phyloP scores from a whole-genome alignment of 2,113 vertebrate genomes.

The Tachuris rubrigastra region DNA sequence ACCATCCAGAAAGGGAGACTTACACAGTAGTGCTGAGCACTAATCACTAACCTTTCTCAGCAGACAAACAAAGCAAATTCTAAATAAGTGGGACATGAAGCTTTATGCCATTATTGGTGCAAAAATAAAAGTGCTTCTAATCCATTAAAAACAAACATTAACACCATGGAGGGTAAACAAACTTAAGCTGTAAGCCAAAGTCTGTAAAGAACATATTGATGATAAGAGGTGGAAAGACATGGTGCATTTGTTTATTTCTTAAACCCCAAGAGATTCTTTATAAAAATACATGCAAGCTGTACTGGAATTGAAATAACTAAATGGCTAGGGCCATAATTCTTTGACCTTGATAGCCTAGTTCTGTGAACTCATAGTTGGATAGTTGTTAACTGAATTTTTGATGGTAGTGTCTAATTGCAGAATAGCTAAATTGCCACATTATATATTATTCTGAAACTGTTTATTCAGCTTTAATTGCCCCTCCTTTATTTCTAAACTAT shows the following conservation, averaged over 20 bases:
- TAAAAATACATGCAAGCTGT: neutral
- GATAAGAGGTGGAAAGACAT: neutral
- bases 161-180: neutral
- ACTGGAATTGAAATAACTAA: neutral
- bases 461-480: neutral
- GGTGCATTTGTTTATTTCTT: neutral
- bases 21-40: neutral
- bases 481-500: neutral
- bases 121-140: neutral
- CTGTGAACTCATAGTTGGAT: neutral
- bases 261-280: neutral
- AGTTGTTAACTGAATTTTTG: neutral
- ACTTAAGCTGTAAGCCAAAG: neutral
- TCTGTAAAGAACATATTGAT: neutral
- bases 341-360: neutral
- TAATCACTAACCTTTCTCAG: neutral
- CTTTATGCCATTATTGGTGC: neutral
- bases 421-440: neutral
- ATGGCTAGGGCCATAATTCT: neutral
- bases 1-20: neutral
- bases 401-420: neutral
- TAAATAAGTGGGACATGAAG: neutral
- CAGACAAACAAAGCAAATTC: conserved; percentile 11
- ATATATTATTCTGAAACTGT: neutral
- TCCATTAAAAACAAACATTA: neutral